Percentiles rank a stretch among this genome's conserved stretches.
phyloP scores from a whole-genome alignment of 2,113 vertebrate genomes.

The Falcunculus frontatus region DNA sequence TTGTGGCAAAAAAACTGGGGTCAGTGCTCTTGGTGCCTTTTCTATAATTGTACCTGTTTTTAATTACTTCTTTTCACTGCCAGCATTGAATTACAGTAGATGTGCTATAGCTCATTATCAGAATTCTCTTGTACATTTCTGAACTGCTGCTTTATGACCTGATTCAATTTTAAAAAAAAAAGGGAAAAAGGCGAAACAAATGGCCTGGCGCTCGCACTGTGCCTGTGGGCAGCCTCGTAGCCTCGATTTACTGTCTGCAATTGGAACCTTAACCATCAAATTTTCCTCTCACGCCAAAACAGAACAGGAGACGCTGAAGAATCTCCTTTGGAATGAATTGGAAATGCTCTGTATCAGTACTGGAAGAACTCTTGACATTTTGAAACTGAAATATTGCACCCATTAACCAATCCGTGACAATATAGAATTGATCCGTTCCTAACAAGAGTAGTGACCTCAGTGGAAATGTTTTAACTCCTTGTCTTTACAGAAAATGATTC shows the following conservation, averaged over 20 bases:
- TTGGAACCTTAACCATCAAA: conserved; percentile 53
- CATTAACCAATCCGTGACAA: conserved; percentile 41
- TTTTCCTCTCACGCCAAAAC: conserved; percentile 19
- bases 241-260: background rate
- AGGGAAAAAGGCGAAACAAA: background rate
- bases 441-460: conserved; percentile 79
- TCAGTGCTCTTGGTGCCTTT: conserved; percentile 85
- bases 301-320: conserved; percentile 45
- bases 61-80: conserved; percentile 83
- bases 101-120: conserved; percentile 70
- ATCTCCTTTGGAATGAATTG: conserved; percentile 59
- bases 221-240: conserved; percentile 47
- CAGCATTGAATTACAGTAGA: conserved; percentile 76
- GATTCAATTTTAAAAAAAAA: conserved; percentile 47
- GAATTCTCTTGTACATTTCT: conserved; percentile 76
- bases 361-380: conserved; percentile 33
- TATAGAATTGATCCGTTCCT: conserved; percentile 57
- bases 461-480: conserved; percentile 69
- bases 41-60: conserved; percentile 83
- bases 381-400: conserved; percentile 40
- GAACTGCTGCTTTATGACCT: conserved; percentile 69
- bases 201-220: conserved; percentile 44
- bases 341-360: conserved; percentile 62
- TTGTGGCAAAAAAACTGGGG: conserved; percentile 74
- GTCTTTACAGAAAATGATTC: conserved; percentile 56